Evolutionary conservation across 2,888 invertebrate genomes (phyloP), one percentile per base, ranked within the genome.

Genomic region (Anorthoa munda): DNA sequence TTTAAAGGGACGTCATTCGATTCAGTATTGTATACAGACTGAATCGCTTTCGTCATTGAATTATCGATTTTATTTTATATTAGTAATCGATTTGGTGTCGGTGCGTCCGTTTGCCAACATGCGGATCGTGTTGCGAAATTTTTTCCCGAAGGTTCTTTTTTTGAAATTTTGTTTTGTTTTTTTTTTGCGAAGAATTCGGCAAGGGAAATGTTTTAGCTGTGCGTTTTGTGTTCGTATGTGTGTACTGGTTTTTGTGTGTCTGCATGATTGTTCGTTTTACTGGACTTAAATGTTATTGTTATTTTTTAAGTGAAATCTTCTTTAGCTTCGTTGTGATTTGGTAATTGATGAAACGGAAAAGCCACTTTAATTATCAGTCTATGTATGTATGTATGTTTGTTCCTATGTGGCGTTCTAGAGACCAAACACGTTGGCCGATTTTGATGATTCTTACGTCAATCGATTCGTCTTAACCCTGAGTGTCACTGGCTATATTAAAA

Each of bases 1-100:
- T 39, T 82, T 67, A 81, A 81, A 84, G 75, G 86, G 86, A 81
- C 72, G 66, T 67, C 72, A 82, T 79, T 79, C 80, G 59, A 79
- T 83, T 72, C 60, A 46, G 51, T 48, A 79, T 82, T 80, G 72
- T 70, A 65, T 69, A 69, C 72, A 59, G 70, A 72, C 56, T 65
- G 60, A 61, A 61, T 66, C 51, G 70, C 23, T 71, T 66, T 81
- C 64, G 72, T 75, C 74, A 74, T 58, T 26, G 26, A 46, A 11
- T 61, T 72, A 79, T 81, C 77, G 79, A 80, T 80, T 39, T 39
- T 82, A 75, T 69, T 18, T 78, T 70, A 45, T 66, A 45, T 66
- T 68, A 53, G 80, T 83, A 72, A 82, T 79, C 72, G 79, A 71
- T 81, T 71, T 61, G 67, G 39, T 50, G 66, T 61, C 60, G 61